Evolutionary conservation across 30 jellyfish, hydroid and myxozoan genomes (phyloP).

Genomic region (Chrysaora quinquecirrha): DNA sequence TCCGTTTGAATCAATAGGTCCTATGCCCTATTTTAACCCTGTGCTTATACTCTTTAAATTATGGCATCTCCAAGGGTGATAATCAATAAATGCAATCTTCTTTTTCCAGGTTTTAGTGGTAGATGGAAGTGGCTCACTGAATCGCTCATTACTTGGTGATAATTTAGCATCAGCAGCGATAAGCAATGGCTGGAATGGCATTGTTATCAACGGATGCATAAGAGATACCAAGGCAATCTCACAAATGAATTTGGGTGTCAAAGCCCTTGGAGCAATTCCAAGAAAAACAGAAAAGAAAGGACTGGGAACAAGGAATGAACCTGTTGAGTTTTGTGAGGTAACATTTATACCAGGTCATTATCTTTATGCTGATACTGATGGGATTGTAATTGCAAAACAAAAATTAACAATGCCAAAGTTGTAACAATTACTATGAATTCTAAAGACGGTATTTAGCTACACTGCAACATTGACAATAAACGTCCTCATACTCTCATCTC

Average conservation of each 20-base stretch:
- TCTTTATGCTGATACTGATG: conserved; percentile 69
- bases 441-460: too few species aligned
- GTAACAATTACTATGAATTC: conserved; percentile 4
- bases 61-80: too few species aligned
- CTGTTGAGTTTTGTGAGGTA: conserved; percentile 66
- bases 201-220: conserved; percentile 59
- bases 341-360: conserved; percentile 57
- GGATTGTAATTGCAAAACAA: conserved; percentile 52
- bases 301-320: conserved; percentile 65
- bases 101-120: conserved; percentile 60
- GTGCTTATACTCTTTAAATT: too few species aligned
- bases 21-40: too few species aligned
- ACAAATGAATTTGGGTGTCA: conserved; percentile 63
- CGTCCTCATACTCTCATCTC: too few species aligned
- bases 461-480: too few species aligned
- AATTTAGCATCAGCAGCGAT: conserved; percentile 72
- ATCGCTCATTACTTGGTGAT: conserved; percentile 72
- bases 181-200: conserved; percentile 76
- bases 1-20: too few species aligned
- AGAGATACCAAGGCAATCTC: conserved; percentile 54
- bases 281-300: conserved; percentile 53
- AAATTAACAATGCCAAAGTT: conserved; percentile 41
- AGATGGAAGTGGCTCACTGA: conserved; percentile 74
- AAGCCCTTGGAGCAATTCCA: conserved; percentile 73
- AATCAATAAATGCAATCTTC: too few species aligned